Percentiles rank a stretch among this genome's conserved stretches.
Conservation (phyloP, 1,140 invertebrate species). For the Ips nitidus region DNA sequence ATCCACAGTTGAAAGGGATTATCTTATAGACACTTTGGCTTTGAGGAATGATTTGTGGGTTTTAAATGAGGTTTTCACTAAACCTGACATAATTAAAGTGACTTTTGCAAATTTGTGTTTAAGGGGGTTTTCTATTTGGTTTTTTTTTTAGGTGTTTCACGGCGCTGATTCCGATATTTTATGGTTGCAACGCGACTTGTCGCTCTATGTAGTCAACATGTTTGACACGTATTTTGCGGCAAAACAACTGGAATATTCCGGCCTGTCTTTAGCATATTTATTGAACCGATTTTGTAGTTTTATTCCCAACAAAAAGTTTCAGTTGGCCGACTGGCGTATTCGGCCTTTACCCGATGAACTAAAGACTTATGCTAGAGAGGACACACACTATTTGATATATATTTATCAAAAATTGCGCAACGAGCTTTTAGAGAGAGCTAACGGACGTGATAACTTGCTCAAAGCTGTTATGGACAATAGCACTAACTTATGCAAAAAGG, state of each 20-base stretch:
- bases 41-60: slow-evolving; percentile 79
- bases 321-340: slow-evolving; percentile 96
- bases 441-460: slow-evolving; percentile 70
- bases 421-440: slow-evolving; percentile 71
- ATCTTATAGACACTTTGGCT: slow-evolving; percentile 85
- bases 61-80: slow-evolving; percentile 91
- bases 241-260: slow-evolving; percentile 69
- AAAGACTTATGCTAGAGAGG: slow-evolving; percentile 85
- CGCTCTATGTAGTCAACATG: slow-evolving; percentile 94
- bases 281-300: slow-evolving; percentile 79
- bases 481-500: slow-evolving; percentile 69
- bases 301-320: slow-evolving; percentile 85
- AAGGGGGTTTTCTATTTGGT: background rate
- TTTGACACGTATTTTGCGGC: slow-evolving; percentile 95
- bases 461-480: slow-evolving; percentile 71
- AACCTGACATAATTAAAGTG: slow-evolving; percentile 89
- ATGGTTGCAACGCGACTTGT: slow-evolving; percentile 96
- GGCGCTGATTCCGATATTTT: slow-evolving; percentile 86
- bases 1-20: slow-evolving; percentile 84
- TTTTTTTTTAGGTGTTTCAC: slow-evolving; percentile 73
- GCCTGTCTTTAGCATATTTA: slow-evolving; percentile 77
- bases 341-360: slow-evolving; percentile 84
- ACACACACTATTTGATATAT: slow-evolving; percentile 95
- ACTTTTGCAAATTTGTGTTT: slow-evolving; percentile 18
- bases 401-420: slow-evolving; percentile 84